Evolutionary conservation across 2,888 invertebrate genomes (phyloP).

Genomic region (Hemithea aestivaria): DNA sequence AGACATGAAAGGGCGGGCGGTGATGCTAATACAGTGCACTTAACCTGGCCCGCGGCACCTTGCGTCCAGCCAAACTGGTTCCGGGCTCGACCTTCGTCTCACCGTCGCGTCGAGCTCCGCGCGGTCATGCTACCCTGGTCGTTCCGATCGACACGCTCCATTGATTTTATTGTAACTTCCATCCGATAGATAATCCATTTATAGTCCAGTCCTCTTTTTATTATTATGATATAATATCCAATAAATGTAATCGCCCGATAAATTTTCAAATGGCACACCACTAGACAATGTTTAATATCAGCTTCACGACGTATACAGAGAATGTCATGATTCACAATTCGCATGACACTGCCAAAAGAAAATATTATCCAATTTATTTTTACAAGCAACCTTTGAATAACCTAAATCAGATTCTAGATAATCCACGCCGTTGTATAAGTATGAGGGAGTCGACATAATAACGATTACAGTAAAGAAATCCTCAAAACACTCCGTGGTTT

Average conservation of each 20-base stretch:
- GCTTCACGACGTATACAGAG: constrained; percentile 2
- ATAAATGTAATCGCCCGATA: constrained; percentile 12
- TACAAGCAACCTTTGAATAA: constrained; percentile 6
- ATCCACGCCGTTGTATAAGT: background rate
- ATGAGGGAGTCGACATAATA: constrained; percentile 10
- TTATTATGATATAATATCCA: constrained; percentile 7
- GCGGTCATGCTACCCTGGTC: constrained; percentile 63
- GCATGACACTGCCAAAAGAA: constrained; percentile 7
- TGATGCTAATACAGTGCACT: constrained; percentile 73
- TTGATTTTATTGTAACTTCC: constrained; percentile 51
- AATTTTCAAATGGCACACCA: constrained; percentile 3
- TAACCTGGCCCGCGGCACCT: constrained; percentile 73
- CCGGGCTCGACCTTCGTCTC: constrained; percentile 62
- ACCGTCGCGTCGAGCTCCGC: constrained; percentile 50
- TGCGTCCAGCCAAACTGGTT: constrained; percentile 74
- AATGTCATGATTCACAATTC: background rate
- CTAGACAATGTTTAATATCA: background rate
- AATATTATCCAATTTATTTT: constrained; percentile 9
- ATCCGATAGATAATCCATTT: constrained; percentile 31
- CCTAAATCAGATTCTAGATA: constrained; percentile 15
- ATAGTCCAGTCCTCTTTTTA: constrained; percentile 8
- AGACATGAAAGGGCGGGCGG: constrained; percentile 72
- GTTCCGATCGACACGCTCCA: constrained; percentile 56
- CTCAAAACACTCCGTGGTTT: constrained; percentile 20
- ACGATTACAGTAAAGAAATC: constrained; percentile 20